Evolutionary conservation across 2,888 invertebrate genomes (phyloP).

Genomic region (Eupeodes luniger): DNA sequence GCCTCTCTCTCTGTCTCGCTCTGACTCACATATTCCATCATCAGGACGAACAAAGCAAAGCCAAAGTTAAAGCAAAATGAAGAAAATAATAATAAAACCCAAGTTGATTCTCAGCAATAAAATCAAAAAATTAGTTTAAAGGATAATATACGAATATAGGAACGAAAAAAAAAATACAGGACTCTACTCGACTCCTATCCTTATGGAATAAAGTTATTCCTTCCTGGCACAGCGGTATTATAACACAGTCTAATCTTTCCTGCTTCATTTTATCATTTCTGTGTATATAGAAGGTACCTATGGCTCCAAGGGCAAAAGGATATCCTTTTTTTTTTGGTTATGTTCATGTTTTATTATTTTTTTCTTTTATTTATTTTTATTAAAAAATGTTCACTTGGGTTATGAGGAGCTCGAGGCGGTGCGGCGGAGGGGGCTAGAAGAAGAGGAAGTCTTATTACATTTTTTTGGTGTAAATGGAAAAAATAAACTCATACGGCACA

Average conservation of each 20-base stretch:
- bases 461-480: conserved; percentile 41
- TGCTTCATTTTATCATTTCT: conserved; percentile 43
- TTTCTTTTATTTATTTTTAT: conserved; percentile 4
- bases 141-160: conserved; percentile 2
- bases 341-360: conserved; percentile 22
- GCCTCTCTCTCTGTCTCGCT: background rate
- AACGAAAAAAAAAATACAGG: conserved; percentile 24
- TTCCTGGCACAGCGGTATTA: conserved; percentile 41
- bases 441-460: conserved; percentile 14
- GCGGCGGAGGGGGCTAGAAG: background rate
- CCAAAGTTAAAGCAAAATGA: background rate
- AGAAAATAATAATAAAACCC: conserved; percentile 31
- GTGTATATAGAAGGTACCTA: background rate
- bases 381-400: conserved; percentile 43
- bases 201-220: conserved; percentile 61
- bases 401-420: background rate
- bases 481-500: conserved; percentile 49
- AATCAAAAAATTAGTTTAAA: conserved; percentile 47
- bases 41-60: conserved; percentile 4
- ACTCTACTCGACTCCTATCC: conserved; percentile 12
- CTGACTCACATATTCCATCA: background rate
- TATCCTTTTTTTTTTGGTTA: conserved; percentile 15
- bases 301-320: conserved; percentile 28
- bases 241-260: conserved; percentile 55
- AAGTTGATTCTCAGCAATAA: conserved; percentile 44